phyloP scores from a whole-genome alignment of 2,888 invertebrate species.

The Phania funesta region DNA sequence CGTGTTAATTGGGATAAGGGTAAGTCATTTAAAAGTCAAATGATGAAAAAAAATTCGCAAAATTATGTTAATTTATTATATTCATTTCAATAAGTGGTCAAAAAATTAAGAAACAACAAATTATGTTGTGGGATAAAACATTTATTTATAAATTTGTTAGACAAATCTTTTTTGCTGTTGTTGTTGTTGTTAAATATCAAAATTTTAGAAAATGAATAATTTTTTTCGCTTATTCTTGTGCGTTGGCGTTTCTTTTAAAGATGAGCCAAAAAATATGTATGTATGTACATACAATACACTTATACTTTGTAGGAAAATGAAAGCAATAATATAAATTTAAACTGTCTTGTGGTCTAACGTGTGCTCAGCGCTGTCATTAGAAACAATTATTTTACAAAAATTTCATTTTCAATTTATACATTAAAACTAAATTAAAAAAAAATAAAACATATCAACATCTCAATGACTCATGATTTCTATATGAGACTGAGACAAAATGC shows the following conservation, averaged over 20 bases:
- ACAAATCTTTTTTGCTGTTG: slow-evolving; percentile 25
- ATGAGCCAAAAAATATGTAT: slow-evolving; percentile 51
- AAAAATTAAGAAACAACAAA: slow-evolving; percentile 29
- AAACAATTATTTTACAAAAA: slow-evolving; percentile 29
- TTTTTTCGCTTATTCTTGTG: slow-evolving; percentile 19
- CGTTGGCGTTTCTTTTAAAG: slow-evolving; percentile 55
- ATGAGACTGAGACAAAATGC: neutral
- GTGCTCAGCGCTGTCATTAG: slow-evolving; percentile 34
- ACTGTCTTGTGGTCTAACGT: slow-evolving; percentile 21
- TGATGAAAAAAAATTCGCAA: neutral
- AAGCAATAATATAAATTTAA: slow-evolving; percentile 37
- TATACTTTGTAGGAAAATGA: slow-evolving; percentile 24
- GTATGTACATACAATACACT: neutral
- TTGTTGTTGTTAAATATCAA: neutral
- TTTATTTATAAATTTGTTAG: slow-evolving; percentile 50
- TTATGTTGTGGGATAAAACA: slow-evolving; percentile 22
- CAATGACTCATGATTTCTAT: slow-evolving; percentile 33
- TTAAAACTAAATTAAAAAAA: neutral
- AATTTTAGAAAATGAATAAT: slow-evolving; percentile 57
- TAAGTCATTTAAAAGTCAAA: slow-evolving; percentile 70
- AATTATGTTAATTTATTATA: neutral
- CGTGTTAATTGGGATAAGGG: slow-evolving; percentile 91
- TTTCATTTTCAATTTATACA: slow-evolving; percentile 19
- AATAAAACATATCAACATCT: neutral
- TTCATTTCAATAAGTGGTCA: slow-evolving; percentile 14